A percentile compares a stretch with the other conserved stretches of the same genome.
Evolutionary conservation across 1,140 invertebrate species (phyloP).

Genomic region (Drosophila busckii): DNA sequence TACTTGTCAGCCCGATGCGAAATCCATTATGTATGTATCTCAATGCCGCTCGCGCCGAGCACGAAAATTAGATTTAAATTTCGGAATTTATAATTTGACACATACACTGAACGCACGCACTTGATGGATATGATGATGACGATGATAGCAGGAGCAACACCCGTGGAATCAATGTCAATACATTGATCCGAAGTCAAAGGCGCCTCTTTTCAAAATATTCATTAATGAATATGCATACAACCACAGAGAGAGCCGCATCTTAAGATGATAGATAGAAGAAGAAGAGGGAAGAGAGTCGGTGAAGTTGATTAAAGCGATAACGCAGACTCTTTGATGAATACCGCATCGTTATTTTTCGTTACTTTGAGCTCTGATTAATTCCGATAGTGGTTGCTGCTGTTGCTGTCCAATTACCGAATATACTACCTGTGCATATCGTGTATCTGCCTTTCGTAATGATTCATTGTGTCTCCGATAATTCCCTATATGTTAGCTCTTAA

Average conservation of each 20-base stretch:
- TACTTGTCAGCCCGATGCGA: slow-evolving; percentile 62
- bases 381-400: slow-evolving; percentile 70
- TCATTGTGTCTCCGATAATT: too few species aligned
- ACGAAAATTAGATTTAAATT: slow-evolving; percentile 69
- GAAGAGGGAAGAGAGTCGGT: slow-evolving; percentile 46
- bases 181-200: slow-evolving; percentile 24
- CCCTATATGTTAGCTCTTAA: too few species aligned
- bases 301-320: slow-evolving; percentile 61
- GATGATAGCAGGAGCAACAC: neutral
- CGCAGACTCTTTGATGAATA: slow-evolving; percentile 53
- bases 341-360: slow-evolving; percentile 69
- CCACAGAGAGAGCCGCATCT: slow-evolving; percentile 3
- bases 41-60: slow-evolving; percentile 38
- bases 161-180: slow-evolving; percentile 26
- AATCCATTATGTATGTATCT: slow-evolving; percentile 71
- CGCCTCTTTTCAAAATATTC: slow-evolving; percentile 19
- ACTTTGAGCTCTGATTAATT: slow-evolving; percentile 72
- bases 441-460: too few species aligned
- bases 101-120: slow-evolving; percentile 43
- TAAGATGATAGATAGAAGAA: slow-evolving; percentile 4
- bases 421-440: too few species aligned
- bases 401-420: too few species aligned
- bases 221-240: neutral
- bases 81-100: slow-evolving; percentile 68
- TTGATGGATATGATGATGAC: slow-evolving; percentile 49